Evolutionary conservation across 1,140 invertebrate genomes (phyloP).

Genomic region (Triops longicaudatus): DNA sequence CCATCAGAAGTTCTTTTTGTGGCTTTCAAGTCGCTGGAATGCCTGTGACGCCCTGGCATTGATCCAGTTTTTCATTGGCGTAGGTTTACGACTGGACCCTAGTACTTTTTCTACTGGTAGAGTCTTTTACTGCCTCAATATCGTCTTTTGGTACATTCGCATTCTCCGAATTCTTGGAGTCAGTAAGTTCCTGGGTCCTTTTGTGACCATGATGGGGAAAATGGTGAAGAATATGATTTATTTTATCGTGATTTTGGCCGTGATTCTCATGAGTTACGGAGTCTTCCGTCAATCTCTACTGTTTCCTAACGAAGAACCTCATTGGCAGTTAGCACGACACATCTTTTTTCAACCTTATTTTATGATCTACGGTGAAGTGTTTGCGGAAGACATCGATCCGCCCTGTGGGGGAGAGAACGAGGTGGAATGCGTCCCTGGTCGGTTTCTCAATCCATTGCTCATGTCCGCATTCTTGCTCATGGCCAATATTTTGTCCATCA

Average conservation of each 20-base stretch:
- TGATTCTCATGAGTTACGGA: conserved; percentile 93
- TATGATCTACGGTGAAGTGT: conserved; percentile 70
- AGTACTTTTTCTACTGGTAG: conserved; percentile 69
- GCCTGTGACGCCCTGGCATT: conserved; percentile 77
- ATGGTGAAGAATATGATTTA: conserved; percentile 97
- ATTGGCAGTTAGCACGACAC: conserved; percentile 77
- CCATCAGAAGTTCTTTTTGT: conserved; percentile 82
- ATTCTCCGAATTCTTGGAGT: conserved; percentile 91
- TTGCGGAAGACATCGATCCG: conserved; percentile 73
- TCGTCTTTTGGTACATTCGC: conserved; percentile 91
- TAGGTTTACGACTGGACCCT: conserved; percentile 60
- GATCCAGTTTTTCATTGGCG: conserved; percentile 71
- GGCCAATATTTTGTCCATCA: conserved; percentile 92
- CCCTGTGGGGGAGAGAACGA: conserved; percentile 36
- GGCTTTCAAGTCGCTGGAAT: conserved; percentile 88
- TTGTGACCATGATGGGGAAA: conserved; percentile 97
- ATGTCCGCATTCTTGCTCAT: conserved; percentile 94
- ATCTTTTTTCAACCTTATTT: conserved; percentile 82
- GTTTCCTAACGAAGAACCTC: conserved; percentile 74
- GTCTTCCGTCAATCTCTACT: conserved; percentile 88
- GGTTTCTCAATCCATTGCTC: conserved; percentile 86
- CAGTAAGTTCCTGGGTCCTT: conserved; percentile 91
- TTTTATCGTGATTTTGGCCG: conserved; percentile 87
- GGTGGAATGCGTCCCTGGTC: conserved; percentile 63
- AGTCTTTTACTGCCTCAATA: conserved; percentile 83